phyloP scores from a whole-genome alignment of 2,113 vertebrate genomes.

The Pterocles burchelli region DNA sequence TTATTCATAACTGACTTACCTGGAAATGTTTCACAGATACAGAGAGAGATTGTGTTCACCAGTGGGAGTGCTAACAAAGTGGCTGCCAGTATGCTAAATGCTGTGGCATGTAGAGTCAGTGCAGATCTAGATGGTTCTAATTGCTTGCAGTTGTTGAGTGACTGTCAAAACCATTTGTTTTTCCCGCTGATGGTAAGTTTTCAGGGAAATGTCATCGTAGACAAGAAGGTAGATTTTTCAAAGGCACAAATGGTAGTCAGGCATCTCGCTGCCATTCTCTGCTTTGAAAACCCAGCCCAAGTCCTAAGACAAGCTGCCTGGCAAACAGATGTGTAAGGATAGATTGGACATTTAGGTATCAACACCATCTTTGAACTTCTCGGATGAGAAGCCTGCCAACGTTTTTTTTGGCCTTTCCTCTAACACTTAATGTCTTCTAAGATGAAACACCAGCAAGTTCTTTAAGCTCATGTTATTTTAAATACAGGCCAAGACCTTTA shows the following conservation, averaged over 20 bases:
- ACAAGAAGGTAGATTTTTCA: conserved; percentile 52
- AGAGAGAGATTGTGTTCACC: conserved; percentile 32
- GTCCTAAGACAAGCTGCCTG: conserved; percentile 17
- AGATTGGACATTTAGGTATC: conserved; percentile 50
- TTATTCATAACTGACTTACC: conserved; percentile 50
- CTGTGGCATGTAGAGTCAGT: neutral
- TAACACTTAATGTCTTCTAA: conserved; percentile 63
- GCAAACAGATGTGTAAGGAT: conserved; percentile 47
- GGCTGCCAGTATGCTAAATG: conserved; percentile 22
- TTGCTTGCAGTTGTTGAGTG: conserved; percentile 46
- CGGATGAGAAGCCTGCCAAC: conserved; percentile 56
- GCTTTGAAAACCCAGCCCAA: conserved; percentile 41
- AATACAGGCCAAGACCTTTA: conserved; percentile 76
- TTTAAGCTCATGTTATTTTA: conserved; percentile 79
- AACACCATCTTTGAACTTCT: conserved; percentile 73
- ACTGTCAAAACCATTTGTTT: conserved; percentile 42
- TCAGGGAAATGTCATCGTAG: neutral
- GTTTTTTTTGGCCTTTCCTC: conserved; percentile 61
- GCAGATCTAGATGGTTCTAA: conserved; percentile 44
- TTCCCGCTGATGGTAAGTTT: conserved; percentile 20
- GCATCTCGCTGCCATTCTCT: neutral
- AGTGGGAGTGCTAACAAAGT: conserved; percentile 12
- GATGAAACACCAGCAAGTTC: conserved; percentile 73
- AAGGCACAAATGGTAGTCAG: conserved; percentile 30
- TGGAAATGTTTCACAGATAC: conserved; percentile 53